phyloP scores from a whole-genome alignment of 2,113 vertebrate species.

The Datnioides undecimradiatus region DNA sequence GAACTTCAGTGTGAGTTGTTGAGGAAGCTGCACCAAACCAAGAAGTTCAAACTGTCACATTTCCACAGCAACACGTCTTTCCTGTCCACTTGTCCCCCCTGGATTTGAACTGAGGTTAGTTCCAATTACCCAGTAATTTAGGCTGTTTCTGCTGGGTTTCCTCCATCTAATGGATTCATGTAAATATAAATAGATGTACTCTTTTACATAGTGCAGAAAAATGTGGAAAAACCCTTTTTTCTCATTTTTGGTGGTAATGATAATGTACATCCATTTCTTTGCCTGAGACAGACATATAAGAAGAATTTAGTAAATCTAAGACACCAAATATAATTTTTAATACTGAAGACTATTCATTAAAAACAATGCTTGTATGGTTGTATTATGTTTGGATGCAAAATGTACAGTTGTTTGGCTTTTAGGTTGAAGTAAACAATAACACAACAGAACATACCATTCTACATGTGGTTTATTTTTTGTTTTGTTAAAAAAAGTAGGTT shows the following conservation, averaged over 20 bases:
- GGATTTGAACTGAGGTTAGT: neutral
- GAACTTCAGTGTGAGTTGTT: no score
- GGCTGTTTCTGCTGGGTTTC: neutral
- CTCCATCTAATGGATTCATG: neutral
- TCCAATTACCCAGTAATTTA: neutral
- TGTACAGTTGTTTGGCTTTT: neutral
- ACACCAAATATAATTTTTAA: no score
- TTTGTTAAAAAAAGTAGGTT: slow-evolving; percentile 82
- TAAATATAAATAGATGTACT: no score
- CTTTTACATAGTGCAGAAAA: neutral
- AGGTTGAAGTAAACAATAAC: neutral
- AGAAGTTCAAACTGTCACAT: neutral
- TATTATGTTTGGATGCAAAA: neutral
- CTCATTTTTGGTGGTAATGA: no score
- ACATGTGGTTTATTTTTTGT: slow-evolving; percentile 62
- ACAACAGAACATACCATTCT: slow-evolving; percentile 29
- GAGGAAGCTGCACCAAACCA: neutral
- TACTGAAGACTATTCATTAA: no score
- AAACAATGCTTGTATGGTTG: no score
- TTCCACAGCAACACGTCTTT: neutral
- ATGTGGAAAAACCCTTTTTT: neutral
- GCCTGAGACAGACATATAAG: no score
- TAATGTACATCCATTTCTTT: no score
- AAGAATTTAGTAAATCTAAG: no score
- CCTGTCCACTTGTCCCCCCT: neutral